Evolutionary conservation across 2,888 invertebrate genomes (phyloP).

Genomic region (Pyrocoelia pectoralis): DNA sequence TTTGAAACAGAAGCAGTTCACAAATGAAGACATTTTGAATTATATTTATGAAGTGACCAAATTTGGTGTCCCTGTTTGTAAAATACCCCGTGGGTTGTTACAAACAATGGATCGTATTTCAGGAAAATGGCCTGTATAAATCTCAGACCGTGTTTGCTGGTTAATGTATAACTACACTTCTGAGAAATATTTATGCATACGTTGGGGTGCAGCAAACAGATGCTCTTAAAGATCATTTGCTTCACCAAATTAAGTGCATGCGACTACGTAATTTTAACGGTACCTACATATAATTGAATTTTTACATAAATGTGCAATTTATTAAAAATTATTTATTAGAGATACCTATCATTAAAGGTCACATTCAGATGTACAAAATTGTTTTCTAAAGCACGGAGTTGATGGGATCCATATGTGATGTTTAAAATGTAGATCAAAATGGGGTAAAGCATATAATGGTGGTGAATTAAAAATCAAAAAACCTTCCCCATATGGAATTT

Average conservation of each 20-base stretch:
- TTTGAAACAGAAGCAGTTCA: slow-evolving; percentile 48
- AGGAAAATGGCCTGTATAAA: slow-evolving; percentile 56
- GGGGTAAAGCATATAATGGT: too few species aligned
- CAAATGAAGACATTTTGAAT: slow-evolving; percentile 62
- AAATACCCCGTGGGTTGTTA: slow-evolving; percentile 58
- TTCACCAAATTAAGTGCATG: background rate
- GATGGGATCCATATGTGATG: too few species aligned
- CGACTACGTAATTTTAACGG: background rate
- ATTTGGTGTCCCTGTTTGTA: slow-evolving; percentile 61
- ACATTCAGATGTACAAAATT: too few species aligned
- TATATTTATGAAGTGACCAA: slow-evolving; percentile 61
- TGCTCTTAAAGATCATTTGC: slow-evolving; percentile 20
- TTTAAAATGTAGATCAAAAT: too few species aligned
- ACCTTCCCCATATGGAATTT: too few species aligned
- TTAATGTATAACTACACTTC: slow-evolving; percentile 55
- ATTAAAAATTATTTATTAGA: too few species aligned
- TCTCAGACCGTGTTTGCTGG: slow-evolving; percentile 51
- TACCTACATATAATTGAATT: too few species aligned
- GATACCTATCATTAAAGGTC: too few species aligned
- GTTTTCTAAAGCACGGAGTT: too few species aligned
- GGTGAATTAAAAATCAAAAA: too few species aligned
- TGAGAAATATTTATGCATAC: slow-evolving; percentile 46
- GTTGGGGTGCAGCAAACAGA: slow-evolving; percentile 21
- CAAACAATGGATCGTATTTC: slow-evolving; percentile 59
- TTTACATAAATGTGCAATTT: too few species aligned